phyloP scores from a whole-genome alignment of 1,140 invertebrate genomes.

The Drosophila ironensis region DNA sequence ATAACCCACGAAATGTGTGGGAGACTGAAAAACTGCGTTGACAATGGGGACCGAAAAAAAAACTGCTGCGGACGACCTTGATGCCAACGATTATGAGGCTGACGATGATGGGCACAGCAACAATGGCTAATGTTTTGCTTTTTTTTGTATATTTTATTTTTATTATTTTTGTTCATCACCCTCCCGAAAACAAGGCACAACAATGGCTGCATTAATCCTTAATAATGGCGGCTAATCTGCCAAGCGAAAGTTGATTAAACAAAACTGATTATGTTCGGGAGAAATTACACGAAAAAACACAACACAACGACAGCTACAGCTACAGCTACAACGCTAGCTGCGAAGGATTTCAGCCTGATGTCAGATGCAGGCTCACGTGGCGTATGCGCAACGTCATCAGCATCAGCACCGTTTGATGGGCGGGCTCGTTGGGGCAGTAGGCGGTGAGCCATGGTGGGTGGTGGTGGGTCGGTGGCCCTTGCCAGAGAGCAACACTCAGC shows the following conservation, averaged over 20 bases:
- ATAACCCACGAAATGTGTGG: slow-evolving; percentile 1
- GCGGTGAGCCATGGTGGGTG: background rate
- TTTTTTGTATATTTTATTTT: background rate
- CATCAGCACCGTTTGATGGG: slow-evolving; percentile 8
- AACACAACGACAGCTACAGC: background rate
- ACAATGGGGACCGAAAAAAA: slow-evolving; percentile 40
- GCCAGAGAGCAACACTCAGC: slow-evolving; percentile 33
- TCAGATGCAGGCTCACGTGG: slow-evolving; percentile 32
- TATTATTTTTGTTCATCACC: too few relatives aligned
- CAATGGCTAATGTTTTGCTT: slow-evolving; percentile 3
- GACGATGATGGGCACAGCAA: slow-evolving; percentile 3
- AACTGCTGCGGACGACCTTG: slow-evolving; percentile 45
- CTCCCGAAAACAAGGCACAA: slow-evolving; percentile 8
- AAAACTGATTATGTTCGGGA: slow-evolving; percentile 49
- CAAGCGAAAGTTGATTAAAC: slow-evolving; percentile 56
- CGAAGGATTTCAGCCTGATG: slow-evolving; percentile 24
- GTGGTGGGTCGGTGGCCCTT: background rate
- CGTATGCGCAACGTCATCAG: slow-evolving; percentile 54
- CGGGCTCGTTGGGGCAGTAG: too few relatives aligned
- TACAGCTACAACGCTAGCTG: slow-evolving; percentile 16
- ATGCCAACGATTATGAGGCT: slow-evolving; percentile 35
- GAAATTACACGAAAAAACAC: background rate
- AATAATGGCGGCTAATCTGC: slow-evolving; percentile 66
- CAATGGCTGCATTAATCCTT: slow-evolving; percentile 60
- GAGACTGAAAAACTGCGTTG: slow-evolving; percentile 30